Conservation (phyloP, 2,888 invertebrate species). For the Thyatira batis region DNA sequence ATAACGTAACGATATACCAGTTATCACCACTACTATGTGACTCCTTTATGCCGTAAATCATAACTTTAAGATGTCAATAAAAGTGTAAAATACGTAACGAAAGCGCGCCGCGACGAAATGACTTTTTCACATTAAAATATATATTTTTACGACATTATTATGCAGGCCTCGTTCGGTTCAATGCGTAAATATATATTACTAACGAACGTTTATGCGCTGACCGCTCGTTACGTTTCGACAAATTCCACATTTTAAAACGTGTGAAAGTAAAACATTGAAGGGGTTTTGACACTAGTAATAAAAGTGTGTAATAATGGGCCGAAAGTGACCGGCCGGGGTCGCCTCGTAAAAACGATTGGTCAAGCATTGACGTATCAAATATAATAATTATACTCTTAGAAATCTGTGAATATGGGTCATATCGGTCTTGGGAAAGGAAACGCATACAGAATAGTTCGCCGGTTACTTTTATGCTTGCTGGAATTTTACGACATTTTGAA, state of each 20-base stretch:
- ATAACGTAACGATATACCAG: constrained; percentile 50
- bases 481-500: not conserved
- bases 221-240: constrained; percentile 62
- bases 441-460: constrained; percentile 19
- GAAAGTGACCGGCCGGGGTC: constrained; percentile 55
- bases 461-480: constrained; percentile 20
- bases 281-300: constrained; percentile 57
- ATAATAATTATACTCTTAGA: constrained; percentile 55
- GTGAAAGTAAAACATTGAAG: constrained; percentile 74
- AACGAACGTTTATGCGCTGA: constrained; percentile 67
- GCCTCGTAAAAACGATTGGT: constrained; percentile 71
- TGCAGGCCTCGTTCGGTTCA: constrained; percentile 52
- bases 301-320: constrained; percentile 50
- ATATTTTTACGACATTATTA: constrained; percentile 75
- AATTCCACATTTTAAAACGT: constrained; percentile 73
- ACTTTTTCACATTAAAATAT: constrained; percentile 59
- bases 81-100: constrained; percentile 17
- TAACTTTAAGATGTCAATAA: constrained; percentile 19
- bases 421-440: constrained; percentile 75
- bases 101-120: constrained; percentile 20
- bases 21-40: constrained; percentile 32
- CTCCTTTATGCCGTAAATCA: constrained; percentile 19
- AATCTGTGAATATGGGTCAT: constrained; percentile 69
- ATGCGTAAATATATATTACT: constrained; percentile 49
- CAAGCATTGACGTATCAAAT: constrained; percentile 69